Evolutionary conservation across 2,888 invertebrate species (phyloP).

Genomic region (Euproctis similis): DNA sequence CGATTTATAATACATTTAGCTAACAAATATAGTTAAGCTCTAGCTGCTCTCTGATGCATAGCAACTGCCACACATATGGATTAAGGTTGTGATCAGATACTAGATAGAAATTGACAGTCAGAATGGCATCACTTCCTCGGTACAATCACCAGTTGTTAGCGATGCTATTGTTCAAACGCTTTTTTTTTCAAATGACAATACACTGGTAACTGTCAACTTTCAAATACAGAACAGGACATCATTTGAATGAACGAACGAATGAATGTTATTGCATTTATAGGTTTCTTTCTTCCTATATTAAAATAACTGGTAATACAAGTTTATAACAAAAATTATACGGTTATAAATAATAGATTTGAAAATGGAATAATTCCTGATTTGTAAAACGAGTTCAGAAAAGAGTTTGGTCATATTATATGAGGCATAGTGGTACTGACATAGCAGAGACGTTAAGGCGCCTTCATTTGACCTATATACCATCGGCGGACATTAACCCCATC

Average conservation of each 20-base stretch:
- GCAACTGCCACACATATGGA: constrained; percentile 57
- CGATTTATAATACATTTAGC: constrained; percentile 61
- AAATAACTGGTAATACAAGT: too few species aligned
- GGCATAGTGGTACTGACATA: constrained; percentile 46
- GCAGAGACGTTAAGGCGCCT: constrained; percentile 68
- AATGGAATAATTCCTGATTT: constrained; percentile 37
- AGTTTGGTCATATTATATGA: constrained; percentile 34
- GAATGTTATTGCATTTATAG: too few species aligned
- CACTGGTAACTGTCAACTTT: constrained; percentile 36
- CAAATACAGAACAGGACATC: constrained; percentile 29
- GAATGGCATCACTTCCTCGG: constrained; percentile 24
- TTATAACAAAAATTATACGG: too few species aligned
- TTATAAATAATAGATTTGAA: too few species aligned
- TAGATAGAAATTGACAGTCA: constrained; percentile 26
- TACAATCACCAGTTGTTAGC: constrained; percentile 30
- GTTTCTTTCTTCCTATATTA: too few species aligned
- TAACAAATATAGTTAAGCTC: constrained; percentile 67
- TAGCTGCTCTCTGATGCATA: constrained; percentile 51
- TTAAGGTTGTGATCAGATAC: constrained; percentile 36
- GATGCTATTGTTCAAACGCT: constrained; percentile 30
- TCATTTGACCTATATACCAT: constrained; percentile 66
- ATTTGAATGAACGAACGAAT: constrained; percentile 38
- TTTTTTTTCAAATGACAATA: constrained; percentile 29
- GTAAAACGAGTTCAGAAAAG: too few species aligned
- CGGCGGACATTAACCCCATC: constrained; percentile 61